A percentile compares a stretch with the other conserved stretches of the same genome.
Conservation (phyloP, 2,888 invertebrate species). For the Mythimna lalbum region DNA sequence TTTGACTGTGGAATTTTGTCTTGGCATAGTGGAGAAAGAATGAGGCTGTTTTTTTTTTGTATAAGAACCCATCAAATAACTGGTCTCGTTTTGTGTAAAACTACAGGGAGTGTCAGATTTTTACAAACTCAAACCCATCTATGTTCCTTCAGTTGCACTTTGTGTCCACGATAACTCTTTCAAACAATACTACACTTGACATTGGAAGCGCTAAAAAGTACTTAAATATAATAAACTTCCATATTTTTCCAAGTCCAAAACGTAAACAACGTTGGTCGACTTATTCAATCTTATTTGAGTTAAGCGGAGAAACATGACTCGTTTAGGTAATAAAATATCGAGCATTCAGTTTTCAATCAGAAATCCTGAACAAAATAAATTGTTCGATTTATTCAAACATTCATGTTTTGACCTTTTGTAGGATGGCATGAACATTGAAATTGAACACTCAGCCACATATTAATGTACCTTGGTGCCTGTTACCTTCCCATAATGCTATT, state of each 20-base stretch:
- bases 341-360: not conserved
- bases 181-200: too few relatives aligned
- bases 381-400: slow-evolving; percentile 4
- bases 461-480: not conserved
- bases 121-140: too few relatives aligned
- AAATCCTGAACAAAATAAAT: slow-evolving; percentile 7
- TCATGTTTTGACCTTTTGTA: not conserved
- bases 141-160: too few relatives aligned
- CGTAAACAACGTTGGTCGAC: not conserved
- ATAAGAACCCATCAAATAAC: too few relatives aligned
- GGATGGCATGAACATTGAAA: not conserved
- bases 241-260: not conserved
- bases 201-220: not conserved
- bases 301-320: not conserved
- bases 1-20: not conserved
- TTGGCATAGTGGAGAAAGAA: not conserved
- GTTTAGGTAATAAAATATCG: slow-evolving; percentile 33
- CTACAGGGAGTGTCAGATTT: too few relatives aligned
- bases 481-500: slow-evolving; percentile 7
- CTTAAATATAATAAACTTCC: not conserved
- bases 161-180: too few relatives aligned
- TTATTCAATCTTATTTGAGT: not conserved
- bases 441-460: slow-evolving; percentile 7
- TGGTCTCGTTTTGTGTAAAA: too few relatives aligned
- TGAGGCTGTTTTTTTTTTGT: too few relatives aligned